Evolutionary conservation across 2,797 vertebrate genomes (phyloP).

Genomic region (Gobio occitaniae): DNA sequence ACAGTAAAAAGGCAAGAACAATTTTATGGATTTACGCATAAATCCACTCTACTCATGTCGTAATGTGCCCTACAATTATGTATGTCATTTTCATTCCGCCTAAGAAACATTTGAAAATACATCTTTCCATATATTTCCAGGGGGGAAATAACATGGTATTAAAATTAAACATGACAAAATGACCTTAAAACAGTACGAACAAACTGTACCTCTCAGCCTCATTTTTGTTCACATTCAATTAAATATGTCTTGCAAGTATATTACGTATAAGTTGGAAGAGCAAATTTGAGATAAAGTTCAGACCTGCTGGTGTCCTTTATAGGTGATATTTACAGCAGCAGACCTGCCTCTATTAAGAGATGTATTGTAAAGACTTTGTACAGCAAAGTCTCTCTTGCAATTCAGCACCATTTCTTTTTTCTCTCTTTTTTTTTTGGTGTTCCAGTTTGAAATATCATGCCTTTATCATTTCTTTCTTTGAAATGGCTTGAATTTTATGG

Average conservation of each 20-base stretch:
- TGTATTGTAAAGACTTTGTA: not conserved
- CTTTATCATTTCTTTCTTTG: not conserved
- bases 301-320: conserved; percentile 13
- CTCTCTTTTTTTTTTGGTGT: not conserved
- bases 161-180: not conserved
- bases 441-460: conserved; percentile 10
- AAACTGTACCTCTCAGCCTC: not conserved
- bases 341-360: not conserved
- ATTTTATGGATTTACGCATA: not conserved
- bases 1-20: not conserved
- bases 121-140: not conserved
- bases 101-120: not conserved
- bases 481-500: conserved; percentile 1
- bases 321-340: conserved; percentile 27
- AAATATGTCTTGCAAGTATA: not conserved
- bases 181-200: not conserved
- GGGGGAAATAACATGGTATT: not conserved
- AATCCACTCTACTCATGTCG: not conserved
- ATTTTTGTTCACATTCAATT: not conserved
- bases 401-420: not conserved
- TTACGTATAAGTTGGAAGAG: not conserved
- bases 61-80: not conserved
- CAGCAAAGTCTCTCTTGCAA: conserved; percentile 19
- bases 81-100: not conserved
- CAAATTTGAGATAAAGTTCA: conserved; percentile 5